Percentiles rank a stretch among this genome's conserved stretches.
These are phyloP conservation scores for Exephanes ischioxanthus DNA, from an alignment of 2,888 invertebrate species.

Conservation along the genomic window DNA sequence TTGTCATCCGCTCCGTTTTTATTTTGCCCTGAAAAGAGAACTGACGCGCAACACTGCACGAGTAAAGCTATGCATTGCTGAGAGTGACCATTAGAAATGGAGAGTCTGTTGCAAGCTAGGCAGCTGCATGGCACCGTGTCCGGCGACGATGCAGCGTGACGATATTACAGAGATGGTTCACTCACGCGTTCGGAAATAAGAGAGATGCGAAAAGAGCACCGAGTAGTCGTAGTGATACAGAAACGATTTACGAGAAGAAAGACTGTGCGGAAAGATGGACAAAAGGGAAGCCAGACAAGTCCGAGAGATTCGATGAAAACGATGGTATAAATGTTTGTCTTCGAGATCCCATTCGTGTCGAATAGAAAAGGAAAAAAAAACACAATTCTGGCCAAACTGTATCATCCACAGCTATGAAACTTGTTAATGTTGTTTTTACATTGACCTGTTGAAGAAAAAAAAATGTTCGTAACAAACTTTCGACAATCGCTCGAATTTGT, in stretches of 20 bases:
- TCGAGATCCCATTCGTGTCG: neutral
- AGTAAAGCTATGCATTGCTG: neutral
- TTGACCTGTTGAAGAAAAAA: too few species aligned
- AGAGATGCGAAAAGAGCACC: neutral
- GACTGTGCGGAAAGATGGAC: neutral
- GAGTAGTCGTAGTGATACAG: neutral
- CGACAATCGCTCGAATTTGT: too few species aligned
- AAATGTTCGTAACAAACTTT: too few species aligned
- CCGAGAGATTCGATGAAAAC: neutral
- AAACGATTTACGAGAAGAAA: conserved; percentile 19
- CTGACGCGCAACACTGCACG: neutral
- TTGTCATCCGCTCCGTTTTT: neutral
- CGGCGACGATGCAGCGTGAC: neutral
- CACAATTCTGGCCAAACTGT: neutral
- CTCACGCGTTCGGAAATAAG: conserved; percentile 14
- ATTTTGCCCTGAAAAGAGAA: neutral
- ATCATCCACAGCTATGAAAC: neutral
- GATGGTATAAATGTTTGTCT: conserved; percentile 12
- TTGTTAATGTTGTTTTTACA: too few species aligned
- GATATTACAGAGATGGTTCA: conserved; percentile 2
- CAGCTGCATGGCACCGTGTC: neutral
- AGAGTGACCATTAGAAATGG: conserved; percentile 13
- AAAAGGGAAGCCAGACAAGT: neutral
- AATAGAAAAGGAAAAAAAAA: neutral
- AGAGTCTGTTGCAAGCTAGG: neutral